phyloP scores from a whole-genome alignment of 64 coral and sea anemone genomes.

The Stichodactyla helianthus region DNA sequence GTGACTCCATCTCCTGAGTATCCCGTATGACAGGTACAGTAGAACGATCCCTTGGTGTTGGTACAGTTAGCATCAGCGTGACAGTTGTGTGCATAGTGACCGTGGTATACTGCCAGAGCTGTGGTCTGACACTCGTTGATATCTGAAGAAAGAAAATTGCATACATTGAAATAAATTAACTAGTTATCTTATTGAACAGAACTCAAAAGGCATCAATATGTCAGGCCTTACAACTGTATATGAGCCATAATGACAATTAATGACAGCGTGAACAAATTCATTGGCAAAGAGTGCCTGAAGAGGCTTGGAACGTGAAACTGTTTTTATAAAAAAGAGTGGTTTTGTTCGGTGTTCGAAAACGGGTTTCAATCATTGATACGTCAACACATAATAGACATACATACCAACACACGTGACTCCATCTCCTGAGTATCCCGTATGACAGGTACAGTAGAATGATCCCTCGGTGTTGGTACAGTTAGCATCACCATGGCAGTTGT shows the following conservation, averaged over 20 bases:
- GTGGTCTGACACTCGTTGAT: constrained; percentile 47
- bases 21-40: constrained; percentile 36
- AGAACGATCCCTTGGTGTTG: constrained; percentile 78
- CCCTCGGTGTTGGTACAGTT: constrained; percentile 61
- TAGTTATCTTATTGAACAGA: too few species aligned
- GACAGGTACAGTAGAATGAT: constrained; percentile 58
- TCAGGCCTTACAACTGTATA: too few species aligned
- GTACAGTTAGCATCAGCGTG: constrained; percentile 73
- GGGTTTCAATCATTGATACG: too few species aligned
- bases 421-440: constrained; percentile 41
- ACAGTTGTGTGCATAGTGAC: constrained; percentile 49
- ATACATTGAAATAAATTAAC: background rate
- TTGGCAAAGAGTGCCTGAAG: too few species aligned
- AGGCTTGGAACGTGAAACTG: too few species aligned
- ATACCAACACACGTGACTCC: constrained; percentile 50
- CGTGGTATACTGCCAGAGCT: constrained; percentile 5
- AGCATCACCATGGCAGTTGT: constrained; percentile 66
- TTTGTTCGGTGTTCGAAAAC: too few species aligned
- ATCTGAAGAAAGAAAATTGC: constrained; percentile 22
- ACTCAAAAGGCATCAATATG: too few species aligned
- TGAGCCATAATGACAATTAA: too few species aligned
- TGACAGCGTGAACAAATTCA: too few species aligned
- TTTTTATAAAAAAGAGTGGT: too few species aligned
- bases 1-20: constrained; percentile 49
- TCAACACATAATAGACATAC: background rate